phyloP scores from a whole-genome alignment of 2,888 invertebrate species.

The Uropetala carovei region DNA sequence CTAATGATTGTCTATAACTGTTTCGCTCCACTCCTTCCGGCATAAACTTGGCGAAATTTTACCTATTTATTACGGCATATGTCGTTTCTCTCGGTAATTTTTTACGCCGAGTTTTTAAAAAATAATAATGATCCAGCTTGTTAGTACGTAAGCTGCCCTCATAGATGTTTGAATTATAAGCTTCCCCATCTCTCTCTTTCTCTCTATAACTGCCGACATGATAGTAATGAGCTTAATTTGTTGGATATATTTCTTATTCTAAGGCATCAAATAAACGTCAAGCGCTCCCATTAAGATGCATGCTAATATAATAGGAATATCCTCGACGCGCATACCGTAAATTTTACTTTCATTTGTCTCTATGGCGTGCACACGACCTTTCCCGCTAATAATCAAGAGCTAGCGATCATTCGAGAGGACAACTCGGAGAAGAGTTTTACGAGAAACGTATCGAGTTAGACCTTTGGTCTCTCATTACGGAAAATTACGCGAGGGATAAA shows the following conservation, averaged over 20 bases:
- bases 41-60: neutral
- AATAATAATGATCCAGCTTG: too few relatives aligned
- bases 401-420: neutral
- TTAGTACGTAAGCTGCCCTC: too few relatives aligned
- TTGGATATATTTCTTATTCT: neutral
- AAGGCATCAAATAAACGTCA: neutral
- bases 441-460: neutral
- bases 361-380: neutral
- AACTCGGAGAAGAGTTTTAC: neutral
- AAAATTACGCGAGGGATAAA: slow-evolving; percentile 20
- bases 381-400: neutral
- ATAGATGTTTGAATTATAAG: too few relatives aligned
- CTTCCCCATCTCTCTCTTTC: too few relatives aligned
- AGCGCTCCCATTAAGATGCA: neutral
- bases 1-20: neutral
- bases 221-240: neutral
- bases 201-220: too few relatives aligned
- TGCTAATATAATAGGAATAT: neutral
- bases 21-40: neutral
- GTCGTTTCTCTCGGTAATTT: too few relatives aligned
- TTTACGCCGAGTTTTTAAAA: too few relatives aligned
- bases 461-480: slow-evolving; percentile 45
- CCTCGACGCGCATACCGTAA: neutral
- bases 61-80: too few relatives aligned
- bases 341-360: neutral